Conservation (phyloP, 1,140 invertebrate genomes). For the Caenorhabditis latens region DNA sequence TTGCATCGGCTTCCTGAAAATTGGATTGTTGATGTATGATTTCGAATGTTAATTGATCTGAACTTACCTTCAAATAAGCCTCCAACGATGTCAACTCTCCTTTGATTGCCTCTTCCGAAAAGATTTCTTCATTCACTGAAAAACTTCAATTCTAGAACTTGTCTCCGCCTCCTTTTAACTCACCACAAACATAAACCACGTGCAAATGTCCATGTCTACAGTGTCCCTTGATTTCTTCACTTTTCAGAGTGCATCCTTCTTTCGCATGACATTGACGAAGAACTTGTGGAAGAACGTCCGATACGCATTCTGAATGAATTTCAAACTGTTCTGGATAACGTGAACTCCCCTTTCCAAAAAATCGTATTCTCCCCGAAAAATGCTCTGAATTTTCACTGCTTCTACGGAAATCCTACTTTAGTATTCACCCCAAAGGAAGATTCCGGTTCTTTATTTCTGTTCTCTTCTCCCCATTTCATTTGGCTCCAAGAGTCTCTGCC, state of each 20-base stretch:
- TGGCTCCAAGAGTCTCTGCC: background rate
- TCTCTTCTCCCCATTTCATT: background rate
- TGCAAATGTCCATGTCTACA: conserved; percentile 23
- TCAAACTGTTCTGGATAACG: background rate
- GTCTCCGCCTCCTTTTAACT: background rate
- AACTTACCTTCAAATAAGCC: conserved; percentile 39
- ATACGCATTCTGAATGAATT: conserved; percentile 57
- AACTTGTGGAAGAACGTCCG: conserved; percentile 58
- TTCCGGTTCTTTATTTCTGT: background rate
- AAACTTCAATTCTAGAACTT: background rate
- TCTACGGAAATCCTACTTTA: conserved; percentile 53
- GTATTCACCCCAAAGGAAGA: background rate
- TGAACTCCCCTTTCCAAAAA: background rate
- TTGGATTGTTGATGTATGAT: background rate
- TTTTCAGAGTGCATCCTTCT: conserved; percentile 55
- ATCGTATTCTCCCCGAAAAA: too few species aligned
- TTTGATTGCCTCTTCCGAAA: conserved; percentile 61
- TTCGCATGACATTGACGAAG: conserved; percentile 58
- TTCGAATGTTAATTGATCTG: background rate
- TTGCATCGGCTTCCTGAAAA: conserved; percentile 46
- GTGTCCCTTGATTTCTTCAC: conserved; percentile 34
- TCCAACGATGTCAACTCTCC: conserved; percentile 54
- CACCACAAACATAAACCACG: conserved; percentile 52
- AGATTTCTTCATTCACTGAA: conserved; percentile 64
- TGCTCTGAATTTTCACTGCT: too few species aligned